A percentile compares a stretch with the other conserved stretches of the same genome.
Evolutionary conservation across 2,888 invertebrate species (phyloP).

Genomic region (Shargacucullia verbasci): DNA sequence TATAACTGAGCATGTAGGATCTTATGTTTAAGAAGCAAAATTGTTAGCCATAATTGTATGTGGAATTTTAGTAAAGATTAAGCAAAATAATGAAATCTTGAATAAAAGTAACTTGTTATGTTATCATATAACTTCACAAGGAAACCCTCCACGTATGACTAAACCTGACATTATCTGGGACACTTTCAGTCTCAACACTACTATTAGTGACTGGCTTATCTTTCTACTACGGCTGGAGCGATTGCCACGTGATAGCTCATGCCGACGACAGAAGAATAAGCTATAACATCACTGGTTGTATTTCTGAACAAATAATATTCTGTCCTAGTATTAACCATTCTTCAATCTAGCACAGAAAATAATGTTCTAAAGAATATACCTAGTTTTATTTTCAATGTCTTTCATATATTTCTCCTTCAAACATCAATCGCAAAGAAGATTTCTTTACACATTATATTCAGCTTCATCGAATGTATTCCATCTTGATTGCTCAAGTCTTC

Average conservation of each 20-base stretch:
- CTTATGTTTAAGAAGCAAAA: too few species aligned
- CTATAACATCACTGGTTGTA: background rate
- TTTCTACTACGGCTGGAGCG: too few species aligned
- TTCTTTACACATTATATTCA: conserved; percentile 45
- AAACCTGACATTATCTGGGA: too few species aligned
- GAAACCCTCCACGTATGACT: too few species aligned
- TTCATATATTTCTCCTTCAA: conserved; percentile 44
- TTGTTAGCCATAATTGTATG: too few species aligned
- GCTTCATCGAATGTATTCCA: conserved; percentile 59
- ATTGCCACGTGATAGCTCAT: too few species aligned
- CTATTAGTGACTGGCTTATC: too few species aligned
- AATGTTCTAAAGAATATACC: background rate
- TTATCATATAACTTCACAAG: too few species aligned
- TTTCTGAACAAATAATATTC: conserved; percentile 12
- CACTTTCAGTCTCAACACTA: too few species aligned
- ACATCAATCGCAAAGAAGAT: conserved; percentile 53
- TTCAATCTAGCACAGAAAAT: background rate
- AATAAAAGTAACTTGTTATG: too few species aligned
- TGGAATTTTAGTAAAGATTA: background rate
- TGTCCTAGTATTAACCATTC: conserved; percentile 10
- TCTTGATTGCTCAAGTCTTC: conserved; percentile 80
- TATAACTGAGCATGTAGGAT: too few species aligned
- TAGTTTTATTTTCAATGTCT: conserved; percentile 46
- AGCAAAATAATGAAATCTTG: conserved; percentile 29
- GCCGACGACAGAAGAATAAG: conserved; percentile 32